Evolutionary conservation across 2,113 vertebrate species (phyloP).

Genomic region (Tragelaphus scriptus): DNA sequence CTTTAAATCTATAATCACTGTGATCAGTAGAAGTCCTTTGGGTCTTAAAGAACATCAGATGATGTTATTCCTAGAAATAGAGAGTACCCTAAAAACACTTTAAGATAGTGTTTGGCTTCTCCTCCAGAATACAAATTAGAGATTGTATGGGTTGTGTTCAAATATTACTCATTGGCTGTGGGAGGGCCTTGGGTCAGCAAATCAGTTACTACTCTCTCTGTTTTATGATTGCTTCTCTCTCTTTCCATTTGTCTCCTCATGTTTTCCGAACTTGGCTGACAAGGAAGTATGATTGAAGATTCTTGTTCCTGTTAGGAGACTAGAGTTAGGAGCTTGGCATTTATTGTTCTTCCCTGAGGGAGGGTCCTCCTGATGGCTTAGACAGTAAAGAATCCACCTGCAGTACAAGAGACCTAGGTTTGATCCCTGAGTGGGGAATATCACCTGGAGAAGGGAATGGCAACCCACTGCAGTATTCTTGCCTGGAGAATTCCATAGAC

Average conservation of each 20-base stretch:
- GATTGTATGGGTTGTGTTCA: not conserved
- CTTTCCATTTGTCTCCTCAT: not conserved
- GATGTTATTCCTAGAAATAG: not conserved
- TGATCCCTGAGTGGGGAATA: not conserved
- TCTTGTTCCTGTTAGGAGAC: not conserved
- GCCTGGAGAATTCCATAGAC: not conserved
- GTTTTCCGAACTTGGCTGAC: not conserved
- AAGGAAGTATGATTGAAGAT: not conserved
- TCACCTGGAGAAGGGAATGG: not conserved
- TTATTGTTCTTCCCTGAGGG: not conserved
- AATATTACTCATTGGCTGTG: too few relatives aligned
- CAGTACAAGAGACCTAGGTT: not conserved
- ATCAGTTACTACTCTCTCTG: not conserved
- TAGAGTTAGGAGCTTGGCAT: not conserved
- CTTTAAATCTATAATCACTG: not conserved
- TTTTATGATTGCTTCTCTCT: not conserved
- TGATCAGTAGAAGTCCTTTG: not conserved
- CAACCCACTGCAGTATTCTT: not conserved
- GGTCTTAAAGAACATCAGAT: not conserved
- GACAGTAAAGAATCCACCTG: not conserved
- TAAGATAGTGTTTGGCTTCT: not conserved
- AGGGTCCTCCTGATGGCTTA: not conserved
- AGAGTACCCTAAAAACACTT: not conserved
- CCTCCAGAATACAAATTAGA: not conserved
- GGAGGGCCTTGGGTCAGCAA: rapidly evolving